phyloP scores from a whole-genome alignment of 2,113 vertebrate genomes.

The Numida meleagris region DNA sequence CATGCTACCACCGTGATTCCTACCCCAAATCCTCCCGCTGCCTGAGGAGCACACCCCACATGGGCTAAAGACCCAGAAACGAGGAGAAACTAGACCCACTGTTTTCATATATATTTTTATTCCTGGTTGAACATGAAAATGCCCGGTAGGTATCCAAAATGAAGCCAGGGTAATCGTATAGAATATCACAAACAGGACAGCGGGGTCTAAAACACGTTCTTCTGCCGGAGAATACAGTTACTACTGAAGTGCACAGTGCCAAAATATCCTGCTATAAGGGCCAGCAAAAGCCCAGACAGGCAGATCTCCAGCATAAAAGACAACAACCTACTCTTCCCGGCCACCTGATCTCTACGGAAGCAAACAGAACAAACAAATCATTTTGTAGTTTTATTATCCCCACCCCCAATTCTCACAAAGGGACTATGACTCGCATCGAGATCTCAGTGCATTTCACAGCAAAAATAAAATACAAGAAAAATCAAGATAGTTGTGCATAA shows the following conservation, averaged over 20 bases:
- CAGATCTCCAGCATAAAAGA: background rate
- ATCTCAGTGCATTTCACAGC: slow-evolving; percentile 92
- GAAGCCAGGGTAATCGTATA: background rate
- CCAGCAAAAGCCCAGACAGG: background rate
- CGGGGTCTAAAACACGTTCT: background rate
- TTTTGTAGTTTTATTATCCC: slow-evolving; percentile 80
- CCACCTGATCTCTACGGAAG: slow-evolving; percentile 50
- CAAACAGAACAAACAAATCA: slow-evolving; percentile 60
- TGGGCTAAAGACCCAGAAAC: background rate
- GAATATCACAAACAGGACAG: slow-evolving; percentile 25
- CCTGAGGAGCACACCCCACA: background rate
- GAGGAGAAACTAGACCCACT: background rate
- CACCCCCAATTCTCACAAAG: slow-evolving; percentile 80
- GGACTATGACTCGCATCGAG: slow-evolving; percentile 76
- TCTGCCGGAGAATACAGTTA: background rate
- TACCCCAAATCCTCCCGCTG: background rate
- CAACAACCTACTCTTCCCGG: background rate
- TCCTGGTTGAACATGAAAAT: slow-evolving; percentile 41
- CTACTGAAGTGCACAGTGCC: background rate
- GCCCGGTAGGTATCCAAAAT: background rate
- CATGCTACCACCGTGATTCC: fast-evolving
- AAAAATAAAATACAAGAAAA: slow-evolving; percentile 47
- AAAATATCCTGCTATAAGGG: background rate
- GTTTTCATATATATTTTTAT: slow-evolving; percentile 31
- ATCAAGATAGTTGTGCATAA: slow-evolving; percentile 77